Conservation (phyloP, 2,113 vertebrate genomes). For the Coreoperca whiteheadi region DNA sequence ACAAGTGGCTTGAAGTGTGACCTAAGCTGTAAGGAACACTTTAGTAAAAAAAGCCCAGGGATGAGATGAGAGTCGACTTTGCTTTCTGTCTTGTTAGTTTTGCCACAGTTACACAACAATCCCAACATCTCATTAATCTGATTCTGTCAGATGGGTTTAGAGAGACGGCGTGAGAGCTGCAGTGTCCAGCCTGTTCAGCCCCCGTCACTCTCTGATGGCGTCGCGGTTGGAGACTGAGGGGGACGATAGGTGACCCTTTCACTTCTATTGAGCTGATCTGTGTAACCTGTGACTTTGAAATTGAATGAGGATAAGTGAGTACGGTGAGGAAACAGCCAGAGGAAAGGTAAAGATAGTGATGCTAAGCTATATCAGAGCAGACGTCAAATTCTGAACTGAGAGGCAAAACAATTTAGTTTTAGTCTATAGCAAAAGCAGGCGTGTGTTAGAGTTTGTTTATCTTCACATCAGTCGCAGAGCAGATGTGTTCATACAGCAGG, state of each 20-base stretch:
- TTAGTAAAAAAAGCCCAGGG: slow-evolving; percentile 6
- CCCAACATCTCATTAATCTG: slow-evolving; percentile 52
- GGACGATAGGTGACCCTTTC: slow-evolving; percentile 27
- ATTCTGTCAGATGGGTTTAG: slow-evolving; percentile 53
- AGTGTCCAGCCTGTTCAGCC: slow-evolving; percentile 4
- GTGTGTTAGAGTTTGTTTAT: slow-evolving; percentile 2
- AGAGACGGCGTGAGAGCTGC: background rate
- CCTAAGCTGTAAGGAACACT: background rate
- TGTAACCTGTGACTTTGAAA: slow-evolving; percentile 13
- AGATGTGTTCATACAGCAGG: slow-evolving; percentile 33
- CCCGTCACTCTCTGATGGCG: background rate
- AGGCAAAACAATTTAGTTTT: background rate
- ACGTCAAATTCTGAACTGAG: slow-evolving; percentile 1
- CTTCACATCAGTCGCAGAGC: slow-evolving; percentile 3
- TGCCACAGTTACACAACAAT: slow-evolving; percentile 56
- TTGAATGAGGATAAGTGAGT: background rate
- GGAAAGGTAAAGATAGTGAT: background rate
- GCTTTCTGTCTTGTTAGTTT: slow-evolving; percentile 32
- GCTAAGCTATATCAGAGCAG: background rate
- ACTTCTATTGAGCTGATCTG: background rate
- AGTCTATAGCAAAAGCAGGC: background rate
- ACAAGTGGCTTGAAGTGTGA: background rate
- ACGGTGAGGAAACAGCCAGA: background rate
- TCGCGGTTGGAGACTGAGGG: background rate
- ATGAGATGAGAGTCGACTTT: slow-evolving; percentile 13